Evolutionary conservation across 2,113 vertebrate species (phyloP).

Genomic region (Ovibos moschatus): DNA sequence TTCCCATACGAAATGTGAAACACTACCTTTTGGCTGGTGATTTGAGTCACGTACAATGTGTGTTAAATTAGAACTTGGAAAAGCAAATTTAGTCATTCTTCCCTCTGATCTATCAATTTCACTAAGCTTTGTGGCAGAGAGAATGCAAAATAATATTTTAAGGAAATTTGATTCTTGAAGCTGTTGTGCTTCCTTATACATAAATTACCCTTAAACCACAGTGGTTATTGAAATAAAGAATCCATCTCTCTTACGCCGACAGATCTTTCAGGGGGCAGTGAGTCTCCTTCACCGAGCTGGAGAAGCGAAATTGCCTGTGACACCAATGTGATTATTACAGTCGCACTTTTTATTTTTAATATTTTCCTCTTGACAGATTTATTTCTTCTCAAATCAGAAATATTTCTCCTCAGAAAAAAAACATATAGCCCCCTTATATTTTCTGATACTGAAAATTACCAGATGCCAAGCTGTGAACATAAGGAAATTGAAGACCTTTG

Average conservation of each 20-base stretch:
- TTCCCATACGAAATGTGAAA: neutral
- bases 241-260: slow-evolving; percentile 66
- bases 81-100: neutral
- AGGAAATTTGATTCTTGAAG: slow-evolving; percentile 69
- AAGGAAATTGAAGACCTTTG: slow-evolving; percentile 83
- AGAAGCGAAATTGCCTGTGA: slow-evolving; percentile 76
- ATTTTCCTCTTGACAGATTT: slow-evolving; percentile 85
- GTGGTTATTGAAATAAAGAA: slow-evolving; percentile 79
- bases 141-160: slow-evolving; percentile 73
- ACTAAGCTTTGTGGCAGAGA: slow-evolving; percentile 12
- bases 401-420: slow-evolving; percentile 76
- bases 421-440: slow-evolving; percentile 75
- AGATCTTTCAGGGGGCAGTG: neutral
- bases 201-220: slow-evolving; percentile 73
- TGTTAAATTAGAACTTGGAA: fast-evolving
- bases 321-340: slow-evolving; percentile 82
- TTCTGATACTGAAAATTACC: slow-evolving; percentile 81
- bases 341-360: slow-evolving; percentile 84
- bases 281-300: slow-evolving; percentile 42
- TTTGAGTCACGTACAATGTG: neutral
- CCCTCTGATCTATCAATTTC: slow-evolving; percentile 10
- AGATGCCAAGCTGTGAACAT: slow-evolving; percentile 77
- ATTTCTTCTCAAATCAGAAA: slow-evolving; percentile 81
- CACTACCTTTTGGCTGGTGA: neutral
- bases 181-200: slow-evolving; percentile 56